phyloP scores from a whole-genome alignment of 2,797 vertebrate species.

The Oceanodroma leucorhoa region DNA sequence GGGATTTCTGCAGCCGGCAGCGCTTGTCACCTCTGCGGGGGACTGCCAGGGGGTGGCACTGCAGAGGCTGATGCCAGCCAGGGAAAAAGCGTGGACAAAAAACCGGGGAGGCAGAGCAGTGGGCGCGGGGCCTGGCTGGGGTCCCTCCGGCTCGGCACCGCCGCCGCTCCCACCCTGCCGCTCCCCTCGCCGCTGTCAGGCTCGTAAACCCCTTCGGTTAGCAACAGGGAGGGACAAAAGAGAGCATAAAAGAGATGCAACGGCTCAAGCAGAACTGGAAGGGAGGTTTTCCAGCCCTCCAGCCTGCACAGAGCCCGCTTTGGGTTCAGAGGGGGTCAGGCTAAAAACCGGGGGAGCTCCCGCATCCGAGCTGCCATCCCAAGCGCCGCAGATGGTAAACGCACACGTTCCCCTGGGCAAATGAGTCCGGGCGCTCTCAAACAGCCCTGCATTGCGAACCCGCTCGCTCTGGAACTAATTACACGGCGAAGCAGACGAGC shows the following conservation, averaged over 20 bases:
- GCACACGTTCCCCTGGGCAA: fast-evolving
- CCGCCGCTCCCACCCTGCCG: neutral
- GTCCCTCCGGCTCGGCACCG: neutral
- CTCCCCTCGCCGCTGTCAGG: neutral
- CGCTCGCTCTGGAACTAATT: constrained; percentile 28
- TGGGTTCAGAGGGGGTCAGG: neutral
- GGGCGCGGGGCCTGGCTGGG: neutral
- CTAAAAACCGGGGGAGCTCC: neutral
- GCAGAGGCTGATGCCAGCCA: constrained; percentile 44
- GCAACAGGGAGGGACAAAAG: neutral
- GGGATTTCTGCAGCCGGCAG: neutral
- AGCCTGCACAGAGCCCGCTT: neutral
- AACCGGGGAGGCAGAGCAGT: fast-evolving
- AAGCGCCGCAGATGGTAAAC: fast-evolving
- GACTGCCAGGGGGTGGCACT: constrained; percentile 63
- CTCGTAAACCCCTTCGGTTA: fast-evolving
- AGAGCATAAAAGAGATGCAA: neutral
- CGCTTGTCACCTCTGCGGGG: neutral
- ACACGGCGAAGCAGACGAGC: neutral
- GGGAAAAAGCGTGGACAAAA: neutral
- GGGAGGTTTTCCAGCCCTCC: neutral
- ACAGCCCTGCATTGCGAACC: fast-evolving
- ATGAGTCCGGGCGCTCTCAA: fast-evolving
- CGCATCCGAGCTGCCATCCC: neutral
- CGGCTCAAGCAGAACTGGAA: neutral